phyloP scores from a whole-genome alignment of 2,888 invertebrate genomes.

The Apamea monoglypha region DNA sequence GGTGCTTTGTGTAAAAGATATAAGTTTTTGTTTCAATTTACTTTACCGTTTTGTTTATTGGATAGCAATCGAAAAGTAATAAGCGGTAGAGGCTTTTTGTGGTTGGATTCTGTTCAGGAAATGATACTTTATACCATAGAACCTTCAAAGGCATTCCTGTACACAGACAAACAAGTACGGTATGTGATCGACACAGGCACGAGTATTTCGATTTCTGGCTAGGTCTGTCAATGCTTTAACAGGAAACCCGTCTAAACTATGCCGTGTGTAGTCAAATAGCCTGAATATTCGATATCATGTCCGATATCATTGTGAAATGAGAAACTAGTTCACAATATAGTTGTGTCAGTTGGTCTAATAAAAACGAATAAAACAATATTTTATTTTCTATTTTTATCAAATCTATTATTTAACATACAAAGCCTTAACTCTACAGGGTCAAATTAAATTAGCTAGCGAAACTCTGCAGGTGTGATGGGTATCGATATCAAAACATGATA shows the following conservation, averaged over 20 bases:
- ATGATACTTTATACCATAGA: neutral
- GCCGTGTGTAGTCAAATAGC: conserved; percentile 7
- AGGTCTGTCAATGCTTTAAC: neutral
- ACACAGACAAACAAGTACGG: neutral
- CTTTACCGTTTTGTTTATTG: conserved; percentile 28
- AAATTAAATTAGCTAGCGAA: neutral
- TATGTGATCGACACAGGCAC: conserved; percentile 12
- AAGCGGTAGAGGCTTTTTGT: neutral
- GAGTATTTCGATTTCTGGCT: conserved; percentile 12
- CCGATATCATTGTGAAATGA: neutral
- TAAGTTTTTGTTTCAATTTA: conserved; percentile 47
- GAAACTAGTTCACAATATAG: neutral
- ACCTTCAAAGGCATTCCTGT: neutral
- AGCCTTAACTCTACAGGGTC: neutral
- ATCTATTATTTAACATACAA: neutral
- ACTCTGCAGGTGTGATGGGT: neutral
- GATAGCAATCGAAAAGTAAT: conserved; percentile 38
- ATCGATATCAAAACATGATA: neutral
- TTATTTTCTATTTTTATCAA: neutral
- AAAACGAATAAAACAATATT: neutral
- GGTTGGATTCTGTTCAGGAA: neutral
- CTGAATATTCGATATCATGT: neutral
- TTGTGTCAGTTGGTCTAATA: too few species aligned
- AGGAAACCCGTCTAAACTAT: conserved; percentile 9
- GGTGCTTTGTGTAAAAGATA: conserved; percentile 34